These are phyloP conservation scores for Ridgeia piscesae DNA, from an alignment of 1,140 invertebrate genomes.

Conservation along the genomic window DNA sequence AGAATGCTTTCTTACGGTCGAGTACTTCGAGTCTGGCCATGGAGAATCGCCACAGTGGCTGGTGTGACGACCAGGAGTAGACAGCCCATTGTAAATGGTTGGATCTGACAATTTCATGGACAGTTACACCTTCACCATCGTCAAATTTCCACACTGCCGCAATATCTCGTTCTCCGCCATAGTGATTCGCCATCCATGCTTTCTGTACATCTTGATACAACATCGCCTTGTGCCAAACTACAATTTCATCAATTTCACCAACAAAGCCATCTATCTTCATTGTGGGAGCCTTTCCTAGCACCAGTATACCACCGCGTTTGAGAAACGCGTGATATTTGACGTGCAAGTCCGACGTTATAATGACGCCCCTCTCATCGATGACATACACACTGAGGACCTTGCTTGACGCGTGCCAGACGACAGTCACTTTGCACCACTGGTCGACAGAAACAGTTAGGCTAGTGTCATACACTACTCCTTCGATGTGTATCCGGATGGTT, in stretches of 20 bases:
- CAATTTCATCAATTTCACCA: conserved; percentile 38
- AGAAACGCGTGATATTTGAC: conserved; percentile 16
- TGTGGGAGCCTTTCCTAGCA: conserved; percentile 35
- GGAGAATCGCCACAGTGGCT: conserved; percentile 28
- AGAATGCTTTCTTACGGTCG: conserved; percentile 16
- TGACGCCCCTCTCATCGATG: not conserved
- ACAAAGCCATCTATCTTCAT: conserved; percentile 29
- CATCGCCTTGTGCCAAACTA: conserved; percentile 33
- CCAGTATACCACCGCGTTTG: conserved; percentile 29
- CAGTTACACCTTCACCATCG: conserved; percentile 33
- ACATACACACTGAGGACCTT: conserved; percentile 8
- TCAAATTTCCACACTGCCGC: conserved; percentile 36
- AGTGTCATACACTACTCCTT: conserved; percentile 3
- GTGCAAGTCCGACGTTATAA: not conserved
- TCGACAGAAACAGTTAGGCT: not conserved
- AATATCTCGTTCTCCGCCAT: conserved; percentile 19
- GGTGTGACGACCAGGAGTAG: not conserved
- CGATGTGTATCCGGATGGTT: not conserved
- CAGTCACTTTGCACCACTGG: conserved; percentile 7
- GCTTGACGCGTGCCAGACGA: conserved; percentile 9
- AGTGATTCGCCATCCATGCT: conserved; percentile 33
- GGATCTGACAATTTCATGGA: conserved; percentile 25
- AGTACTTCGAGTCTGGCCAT: conserved; percentile 22
- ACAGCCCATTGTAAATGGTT: conserved; percentile 28
- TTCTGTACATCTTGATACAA: conserved; percentile 23